Evolutionary conservation across 2,797 vertebrate genomes (phyloP), one percentile per base, ranked within the genome.

Genomic region (Myripristis murdjan): DNA sequence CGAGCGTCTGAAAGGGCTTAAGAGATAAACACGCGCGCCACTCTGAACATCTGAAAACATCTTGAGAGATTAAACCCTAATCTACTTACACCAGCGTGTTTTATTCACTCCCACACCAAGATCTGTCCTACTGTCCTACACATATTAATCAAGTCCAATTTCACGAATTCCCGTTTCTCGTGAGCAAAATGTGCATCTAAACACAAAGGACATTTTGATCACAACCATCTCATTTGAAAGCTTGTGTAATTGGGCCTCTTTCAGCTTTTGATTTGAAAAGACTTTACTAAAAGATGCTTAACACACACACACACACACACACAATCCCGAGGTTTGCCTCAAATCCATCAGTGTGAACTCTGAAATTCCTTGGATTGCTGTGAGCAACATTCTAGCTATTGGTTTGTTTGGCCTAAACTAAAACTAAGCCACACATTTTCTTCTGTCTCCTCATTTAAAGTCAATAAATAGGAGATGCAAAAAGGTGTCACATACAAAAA

Each of bases 251-350:
- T 35, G 35, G 35, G 9, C 3, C 35, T 37, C 35, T 37, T 37
- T 8, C 58, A 58, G 31, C 64, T 67, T 79, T 69, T 79, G 49
- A 31, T 73, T 63, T 70, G 33, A 58, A 37, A 47, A 16, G 20
- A 47, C 47, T 43, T 75, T 41, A 71, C 2, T 9, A n/a, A 68
- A 63, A 26, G 67, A 56, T 37, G 35, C 35, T 37, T 37, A 37
- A n/a, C n/a, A n/a, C n/a, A n/a, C n/a, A n/a, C n/a, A n/a, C n/a
- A n/a, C n/a, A n/a, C n/a, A n/a, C n/a, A n/a, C n/a, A n/a, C n/a
- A 37, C 28, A 5, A 6, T 60, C 64, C 33, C 28, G 39, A 4
- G 28, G 49, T 39, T 52, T 72, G 51, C 66, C 39, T 41, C 24
- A 51, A 57, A 63, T 49, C 22, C 37, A 57, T 65, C 67, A 43